Evolutionary conservation across 1,140 invertebrate species (phyloP).

Genomic region (Hylyphantes graminicola): DNA sequence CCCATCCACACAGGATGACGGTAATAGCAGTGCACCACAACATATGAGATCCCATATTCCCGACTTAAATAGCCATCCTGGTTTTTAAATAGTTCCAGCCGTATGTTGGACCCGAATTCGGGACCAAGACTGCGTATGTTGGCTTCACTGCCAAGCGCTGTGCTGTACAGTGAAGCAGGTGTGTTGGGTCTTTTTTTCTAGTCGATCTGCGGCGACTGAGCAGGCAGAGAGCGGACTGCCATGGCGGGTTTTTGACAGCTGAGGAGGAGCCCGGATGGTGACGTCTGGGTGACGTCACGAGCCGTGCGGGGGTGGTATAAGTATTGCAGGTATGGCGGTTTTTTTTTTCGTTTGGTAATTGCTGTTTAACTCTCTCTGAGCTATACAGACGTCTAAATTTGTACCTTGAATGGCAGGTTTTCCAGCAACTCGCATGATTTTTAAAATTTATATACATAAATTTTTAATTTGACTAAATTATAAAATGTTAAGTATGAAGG

Average conservation of each 20-base stretch:
- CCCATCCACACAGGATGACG: too few relatives aligned
- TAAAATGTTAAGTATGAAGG: too few relatives aligned
- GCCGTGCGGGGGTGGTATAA: conserved; percentile 1
- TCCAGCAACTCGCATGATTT: too few relatives aligned
- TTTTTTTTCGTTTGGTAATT: background rate
- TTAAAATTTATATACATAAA: too few relatives aligned
- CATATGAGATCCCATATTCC: too few relatives aligned
- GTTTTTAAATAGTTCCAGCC: too few relatives aligned
- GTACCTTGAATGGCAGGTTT: too few relatives aligned
- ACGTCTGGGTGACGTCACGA: conserved; percentile 46
- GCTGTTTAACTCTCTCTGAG: background rate
- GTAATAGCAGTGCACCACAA: too few relatives aligned
- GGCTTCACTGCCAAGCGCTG: conserved; percentile 44
- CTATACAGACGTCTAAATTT: background rate
- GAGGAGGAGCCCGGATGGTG: conserved; percentile 53
- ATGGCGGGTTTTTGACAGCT: conserved; percentile 58
- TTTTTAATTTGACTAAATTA: too few relatives aligned
- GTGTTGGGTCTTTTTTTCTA: conserved; percentile 37
- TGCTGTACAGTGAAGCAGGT: background rate
- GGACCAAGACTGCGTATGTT: conserved; percentile 41
- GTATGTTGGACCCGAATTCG: too few relatives aligned
- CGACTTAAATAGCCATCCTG: too few relatives aligned
- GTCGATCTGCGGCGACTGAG: conserved; percentile 25
- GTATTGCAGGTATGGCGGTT: background rate
- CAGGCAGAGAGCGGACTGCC: conserved; percentile 30